phyloP scores from a whole-genome alignment of 2,113 vertebrate genomes.

The Phyllostomus hastatus region DNA sequence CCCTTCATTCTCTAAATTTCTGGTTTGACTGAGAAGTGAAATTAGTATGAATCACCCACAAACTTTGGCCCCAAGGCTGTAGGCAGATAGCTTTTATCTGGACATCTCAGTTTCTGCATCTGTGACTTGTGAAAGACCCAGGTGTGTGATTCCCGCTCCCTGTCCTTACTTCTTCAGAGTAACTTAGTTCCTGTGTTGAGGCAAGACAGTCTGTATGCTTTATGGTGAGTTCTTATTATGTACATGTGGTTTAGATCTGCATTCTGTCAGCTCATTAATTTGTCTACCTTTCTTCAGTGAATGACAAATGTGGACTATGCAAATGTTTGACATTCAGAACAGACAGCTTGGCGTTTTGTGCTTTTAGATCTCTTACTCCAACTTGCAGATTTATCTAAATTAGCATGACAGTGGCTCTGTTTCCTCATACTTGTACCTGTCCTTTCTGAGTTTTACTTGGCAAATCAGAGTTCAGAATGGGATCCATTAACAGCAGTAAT shows the following conservation, averaged over 20 bases:
- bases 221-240: constrained; percentile 10
- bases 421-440: constrained; percentile 12
- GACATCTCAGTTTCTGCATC: neutral
- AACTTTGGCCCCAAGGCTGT: neutral
- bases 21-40: neutral
- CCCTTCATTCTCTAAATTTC: neutral
- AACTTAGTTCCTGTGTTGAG: neutral
- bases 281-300: constrained; percentile 52
- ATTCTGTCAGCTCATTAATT: constrained; percentile 58
- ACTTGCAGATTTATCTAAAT: constrained; percentile 52
- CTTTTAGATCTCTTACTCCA: constrained; percentile 44
- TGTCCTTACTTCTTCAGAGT: neutral
- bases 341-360: constrained; percentile 28
- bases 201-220: neutral
- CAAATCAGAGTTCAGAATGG: neutral
- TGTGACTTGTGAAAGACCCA: neutral
- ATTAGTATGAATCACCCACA: neutral
- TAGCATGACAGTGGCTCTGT: neutral
- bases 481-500: neutral
- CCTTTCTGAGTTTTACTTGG: neutral
- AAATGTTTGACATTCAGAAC: constrained; percentile 57
- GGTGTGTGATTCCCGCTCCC: neutral
- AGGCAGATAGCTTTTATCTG: neutral
- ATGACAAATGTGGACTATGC: constrained; percentile 49
- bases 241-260: neutral